Evolutionary conservation across 1,140 invertebrate species (phyloP).

Genomic region (Elymnias hypermnestra): DNA sequence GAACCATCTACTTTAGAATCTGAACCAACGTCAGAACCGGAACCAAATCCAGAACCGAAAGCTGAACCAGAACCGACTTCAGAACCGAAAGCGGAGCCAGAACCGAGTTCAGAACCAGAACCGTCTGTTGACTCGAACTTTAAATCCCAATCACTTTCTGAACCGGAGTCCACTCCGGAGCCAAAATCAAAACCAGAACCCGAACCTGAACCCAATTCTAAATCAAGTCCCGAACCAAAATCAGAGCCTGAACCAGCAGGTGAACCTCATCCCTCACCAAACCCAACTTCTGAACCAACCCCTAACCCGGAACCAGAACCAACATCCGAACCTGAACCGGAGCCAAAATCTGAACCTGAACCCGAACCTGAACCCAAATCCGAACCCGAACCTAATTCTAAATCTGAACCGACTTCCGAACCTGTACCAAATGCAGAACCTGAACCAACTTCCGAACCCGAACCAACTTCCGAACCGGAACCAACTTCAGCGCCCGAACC

Average conservation of each 20-base stretch:
- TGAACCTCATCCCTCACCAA: no score
- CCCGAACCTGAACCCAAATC: conserved; percentile 57
- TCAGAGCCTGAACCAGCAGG: conserved; percentile 63
- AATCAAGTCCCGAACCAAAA: conserved; percentile 59
- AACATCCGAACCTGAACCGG: conserved; percentile 55
- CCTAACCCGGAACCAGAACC: conserved; percentile 23
- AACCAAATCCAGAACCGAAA: conserved; percentile 27
- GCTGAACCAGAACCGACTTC: conserved; percentile 45
- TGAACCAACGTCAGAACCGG: conserved; percentile 19
- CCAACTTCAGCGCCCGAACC: conserved; percentile 65
- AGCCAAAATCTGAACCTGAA: conserved; percentile 25
- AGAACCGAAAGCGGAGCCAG: conserved; percentile 54
- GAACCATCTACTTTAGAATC: conserved; percentile 8
- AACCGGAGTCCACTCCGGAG: conserved; percentile 49
- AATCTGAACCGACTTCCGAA: conserved; percentile 68
- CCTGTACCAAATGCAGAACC: conserved; percentile 48
- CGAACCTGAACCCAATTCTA: no score
- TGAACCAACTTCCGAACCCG: conserved; percentile 68
- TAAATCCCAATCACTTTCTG: conserved; percentile 36
- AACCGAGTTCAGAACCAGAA: conserved; percentile 50
- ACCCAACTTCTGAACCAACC: conserved; percentile 13
- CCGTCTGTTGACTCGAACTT: conserved; percentile 33
- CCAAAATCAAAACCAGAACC: conserved; percentile 30
- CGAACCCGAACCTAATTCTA: conserved; percentile 70
- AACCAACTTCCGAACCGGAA: conserved; percentile 57